Evolutionary conservation across 2,888 invertebrate genomes (phyloP).

Genomic region (Apamea sordens): DNA sequence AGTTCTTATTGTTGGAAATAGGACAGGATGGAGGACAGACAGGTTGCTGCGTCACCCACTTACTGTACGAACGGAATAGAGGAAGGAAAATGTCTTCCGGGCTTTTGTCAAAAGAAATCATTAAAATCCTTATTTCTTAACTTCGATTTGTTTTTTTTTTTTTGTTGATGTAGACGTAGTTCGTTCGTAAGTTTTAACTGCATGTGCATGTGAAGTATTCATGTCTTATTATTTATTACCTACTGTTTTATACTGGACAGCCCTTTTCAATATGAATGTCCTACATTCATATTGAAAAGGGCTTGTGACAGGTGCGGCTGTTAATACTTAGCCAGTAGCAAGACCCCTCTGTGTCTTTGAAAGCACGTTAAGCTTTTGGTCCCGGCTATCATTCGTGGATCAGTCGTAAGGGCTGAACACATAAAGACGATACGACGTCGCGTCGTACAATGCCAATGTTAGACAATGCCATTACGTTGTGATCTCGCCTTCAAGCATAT

Average conservation of each 20-base stretch:
- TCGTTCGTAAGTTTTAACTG: not conserved
- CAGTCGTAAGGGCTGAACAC: too few relatives aligned
- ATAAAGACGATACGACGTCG: too few relatives aligned
- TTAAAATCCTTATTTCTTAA: not conserved
- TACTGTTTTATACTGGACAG: not conserved
- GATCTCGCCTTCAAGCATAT: too few relatives aligned
- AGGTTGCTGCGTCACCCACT: conserved; percentile 40
- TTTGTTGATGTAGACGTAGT: not conserved
- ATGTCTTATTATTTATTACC: too few relatives aligned
- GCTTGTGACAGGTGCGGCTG: too few relatives aligned
- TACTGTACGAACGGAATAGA: not conserved
- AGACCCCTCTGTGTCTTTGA: not conserved
- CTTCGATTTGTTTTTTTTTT: not conserved
- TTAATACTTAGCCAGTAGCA: too few relatives aligned
- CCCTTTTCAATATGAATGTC: too few relatives aligned
- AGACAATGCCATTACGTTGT: too few relatives aligned
- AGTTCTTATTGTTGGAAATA: conserved; percentile 14
- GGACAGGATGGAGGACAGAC: conserved; percentile 11
- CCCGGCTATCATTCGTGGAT: not conserved
- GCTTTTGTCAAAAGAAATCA: not conserved
- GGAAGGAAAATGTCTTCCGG: not conserved
- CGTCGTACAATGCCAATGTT: too few relatives aligned
- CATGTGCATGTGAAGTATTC: not conserved
- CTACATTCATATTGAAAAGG: not conserved
- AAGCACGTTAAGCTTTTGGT: not conserved